Evolutionary conservation across 2,888 invertebrate genomes (phyloP).

Genomic region (Nysson spinosus): DNA sequence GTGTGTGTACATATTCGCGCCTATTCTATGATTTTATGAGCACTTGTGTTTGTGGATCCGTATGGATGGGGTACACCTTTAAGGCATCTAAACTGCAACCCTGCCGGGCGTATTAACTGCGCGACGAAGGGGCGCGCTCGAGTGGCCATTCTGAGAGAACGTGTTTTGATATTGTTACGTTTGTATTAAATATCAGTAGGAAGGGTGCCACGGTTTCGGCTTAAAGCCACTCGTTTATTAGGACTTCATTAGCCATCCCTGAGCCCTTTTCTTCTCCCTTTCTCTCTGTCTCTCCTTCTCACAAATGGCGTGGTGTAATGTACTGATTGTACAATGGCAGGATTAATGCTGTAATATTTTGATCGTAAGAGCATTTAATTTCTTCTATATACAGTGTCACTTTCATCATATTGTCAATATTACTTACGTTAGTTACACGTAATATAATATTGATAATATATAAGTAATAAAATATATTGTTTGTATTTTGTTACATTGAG

Average conservation of each 20-base stretch:
- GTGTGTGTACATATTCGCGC: not conserved
- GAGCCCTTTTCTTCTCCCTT: constrained; percentile 18
- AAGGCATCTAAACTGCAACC: constrained; percentile 27
- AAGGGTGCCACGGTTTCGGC: constrained; percentile 39
- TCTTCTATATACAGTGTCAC: no score
- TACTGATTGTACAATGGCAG: not conserved
- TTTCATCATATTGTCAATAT: no score
- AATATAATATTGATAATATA: no score
- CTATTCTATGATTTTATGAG: not conserved
- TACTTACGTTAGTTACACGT: no score
- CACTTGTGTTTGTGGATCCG: not conserved
- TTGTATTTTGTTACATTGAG: no score
- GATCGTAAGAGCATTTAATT: no score
- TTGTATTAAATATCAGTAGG: constrained; percentile 70
- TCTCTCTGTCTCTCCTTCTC: no score
- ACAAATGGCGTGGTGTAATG: no score
- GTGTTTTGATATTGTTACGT: constrained; percentile 72
- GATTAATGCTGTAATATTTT: not conserved
- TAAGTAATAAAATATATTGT: no score
- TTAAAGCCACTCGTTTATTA: constrained; percentile 49
- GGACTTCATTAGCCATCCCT: constrained; percentile 46
- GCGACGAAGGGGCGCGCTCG: constrained; percentile 55
- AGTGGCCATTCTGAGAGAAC: constrained; percentile 60
- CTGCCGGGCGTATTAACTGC: constrained; percentile 34
- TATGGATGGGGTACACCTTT: constrained; percentile 25